These are phyloP conservation scores for Eleginops maclovinus DNA, from an alignment of 2,113 vertebrate species.

Conservation along the genomic window DNA sequence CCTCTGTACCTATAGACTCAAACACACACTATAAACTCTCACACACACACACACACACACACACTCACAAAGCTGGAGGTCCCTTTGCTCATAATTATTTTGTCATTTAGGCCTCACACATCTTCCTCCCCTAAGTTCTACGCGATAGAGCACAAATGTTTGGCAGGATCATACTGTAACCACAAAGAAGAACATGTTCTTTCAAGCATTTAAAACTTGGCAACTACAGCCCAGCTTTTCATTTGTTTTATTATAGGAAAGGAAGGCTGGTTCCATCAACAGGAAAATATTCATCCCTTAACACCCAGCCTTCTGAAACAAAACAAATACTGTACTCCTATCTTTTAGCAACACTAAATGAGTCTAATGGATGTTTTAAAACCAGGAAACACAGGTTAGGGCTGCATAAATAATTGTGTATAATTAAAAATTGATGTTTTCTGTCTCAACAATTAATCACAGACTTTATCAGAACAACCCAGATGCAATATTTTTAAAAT, in stretches of 20 bases:
- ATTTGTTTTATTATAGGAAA: slow-evolving; percentile 18
- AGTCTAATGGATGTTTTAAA: slow-evolving; percentile 2
- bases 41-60: not conserved
- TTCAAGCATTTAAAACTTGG: not conserved
- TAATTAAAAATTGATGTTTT: slow-evolving; percentile 51
- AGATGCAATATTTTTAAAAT: slow-evolving; percentile 13
- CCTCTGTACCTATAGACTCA: slow-evolving; percentile 52
- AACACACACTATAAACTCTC: slow-evolving; percentile 19
- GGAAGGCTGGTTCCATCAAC: not conserved
- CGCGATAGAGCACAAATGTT: not conserved
- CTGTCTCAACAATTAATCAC: slow-evolving; percentile 32
- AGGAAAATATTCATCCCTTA: not conserved
- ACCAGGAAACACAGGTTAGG: slow-evolving; percentile 5
- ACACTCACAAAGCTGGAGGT: slow-evolving; percentile 15
- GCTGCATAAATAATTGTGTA: slow-evolving; percentile 3
- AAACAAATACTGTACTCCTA: not conserved
- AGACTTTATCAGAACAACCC: slow-evolving; percentile 11
- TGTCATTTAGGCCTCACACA: slow-evolving; percentile 19
- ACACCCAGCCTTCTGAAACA: not conserved
- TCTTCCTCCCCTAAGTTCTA: not conserved
- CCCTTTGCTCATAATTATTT: not conserved
- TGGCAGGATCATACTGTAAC: not conserved
- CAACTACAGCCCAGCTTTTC: slow-evolving; percentile 3
- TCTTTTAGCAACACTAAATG: not conserved
- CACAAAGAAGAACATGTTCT: not conserved